Base-by-base conservation (phyloP, 2,888 invertebrate genomes). In the Stenoptilia bipunctidactyla region DNA sequence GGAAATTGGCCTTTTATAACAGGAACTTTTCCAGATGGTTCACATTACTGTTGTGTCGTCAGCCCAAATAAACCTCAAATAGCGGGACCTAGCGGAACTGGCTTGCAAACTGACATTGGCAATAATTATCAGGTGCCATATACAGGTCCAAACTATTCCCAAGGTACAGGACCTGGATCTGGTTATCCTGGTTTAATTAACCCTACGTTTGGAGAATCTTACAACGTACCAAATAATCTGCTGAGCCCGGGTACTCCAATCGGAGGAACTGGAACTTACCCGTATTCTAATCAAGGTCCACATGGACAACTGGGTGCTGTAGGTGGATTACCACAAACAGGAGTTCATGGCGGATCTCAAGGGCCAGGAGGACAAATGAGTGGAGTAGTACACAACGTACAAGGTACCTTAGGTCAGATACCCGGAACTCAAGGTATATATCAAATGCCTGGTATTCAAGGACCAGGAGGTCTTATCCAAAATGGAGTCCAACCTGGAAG, bases 31-130 rank as follows among this genome's bases (percentile, higher is more conserved):
- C 41, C 48, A 36, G 56, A 58, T 35, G 66, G 65, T 13, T 42
- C 55, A 25, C 66, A 62, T 44, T 60, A 58, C 42, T 66, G 66
- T 40, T 66, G 66, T 46, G 54, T 58, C 27, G 51, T 54, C 2
- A 55, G 55, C 15, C 55, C 61, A 5, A 53, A 51, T 37, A 51
- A 50, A 43, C 52, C 50, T 25, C 52, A 53, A 44, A 33, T 27
- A 10, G 13, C 38, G 14, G 36, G 15, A 34, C 12, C 35, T 34
- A 52, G 5, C 9, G 5, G 9, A 25, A 9, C n/a, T n/a, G 20
- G 20, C 3, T 20, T 20, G 8, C 4, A 5, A 20, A 3, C 3
- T 3, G 20, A 8, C 3, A 20, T 3, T 20, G 20, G 20, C 20
- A 20, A 20, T 20, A 20, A 8, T 20, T 20, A 20, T 20, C 20